Evolutionary conservation across 1,140 invertebrate genomes (phyloP).

Genomic region (Drosophila nigrodunni): DNA sequence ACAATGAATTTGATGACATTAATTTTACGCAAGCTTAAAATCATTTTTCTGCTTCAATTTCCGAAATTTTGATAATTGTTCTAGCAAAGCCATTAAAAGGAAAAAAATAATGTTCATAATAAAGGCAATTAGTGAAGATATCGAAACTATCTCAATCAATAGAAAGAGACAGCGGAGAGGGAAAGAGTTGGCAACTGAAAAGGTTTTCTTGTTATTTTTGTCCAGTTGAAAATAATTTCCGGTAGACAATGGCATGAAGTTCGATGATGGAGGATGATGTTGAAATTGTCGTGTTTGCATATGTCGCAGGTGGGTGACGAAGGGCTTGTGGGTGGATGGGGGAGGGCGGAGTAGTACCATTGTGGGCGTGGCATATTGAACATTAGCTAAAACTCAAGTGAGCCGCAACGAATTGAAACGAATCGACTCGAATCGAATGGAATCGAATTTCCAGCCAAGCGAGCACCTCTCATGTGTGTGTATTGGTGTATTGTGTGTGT

Average conservation of each 20-base stretch:
- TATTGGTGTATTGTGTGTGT: neutral
- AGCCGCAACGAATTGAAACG: slow-evolving; percentile 79
- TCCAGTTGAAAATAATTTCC: slow-evolving; percentile 76
- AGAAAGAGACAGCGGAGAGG: slow-evolving; percentile 2
- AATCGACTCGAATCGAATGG: slow-evolving; percentile 57
- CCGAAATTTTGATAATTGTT: no score
- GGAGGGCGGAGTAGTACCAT: neutral
- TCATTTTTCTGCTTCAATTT: no score
- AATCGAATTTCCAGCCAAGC: slow-evolving; percentile 41
- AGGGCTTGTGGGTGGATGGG: neutral
- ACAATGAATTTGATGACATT: no score
- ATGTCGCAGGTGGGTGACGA: slow-evolving; percentile 49
- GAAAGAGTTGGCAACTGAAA: slow-evolving; percentile 15
- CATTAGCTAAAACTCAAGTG: slow-evolving; percentile 83
- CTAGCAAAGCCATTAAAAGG: no score
- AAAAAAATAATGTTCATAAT: no score
- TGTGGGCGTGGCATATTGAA: slow-evolving; percentile 77
- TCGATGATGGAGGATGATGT: slow-evolving; percentile 42
- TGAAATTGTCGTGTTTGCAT: slow-evolving; percentile 79
- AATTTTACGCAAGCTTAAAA: no score
- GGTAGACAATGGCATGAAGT: slow-evolving; percentile 65
- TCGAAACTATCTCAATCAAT: no score
- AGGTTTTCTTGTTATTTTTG: slow-evolving; percentile 42
- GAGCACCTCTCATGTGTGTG: slow-evolving; percentile 16
- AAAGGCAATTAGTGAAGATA: no score